A percentile compares a stretch with the other conserved stretches of the same genome.
These are phyloP conservation scores for Synaphobranchus kaupii DNA, from an alignment of 2,797 vertebrate genomes.

Conservation along the genomic window DNA sequence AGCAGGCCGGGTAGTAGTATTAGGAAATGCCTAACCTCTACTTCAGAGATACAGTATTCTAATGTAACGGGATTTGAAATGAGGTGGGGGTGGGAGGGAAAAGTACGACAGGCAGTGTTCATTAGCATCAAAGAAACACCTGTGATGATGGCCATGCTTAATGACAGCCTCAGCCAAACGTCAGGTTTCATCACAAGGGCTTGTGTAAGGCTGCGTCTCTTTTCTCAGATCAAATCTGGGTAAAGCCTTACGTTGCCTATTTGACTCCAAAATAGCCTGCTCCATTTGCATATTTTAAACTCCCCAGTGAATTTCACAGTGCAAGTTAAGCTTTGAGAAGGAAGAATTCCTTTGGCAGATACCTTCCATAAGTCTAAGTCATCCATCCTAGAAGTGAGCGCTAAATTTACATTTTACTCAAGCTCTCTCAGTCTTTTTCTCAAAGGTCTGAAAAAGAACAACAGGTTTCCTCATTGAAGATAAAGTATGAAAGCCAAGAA, in stretches of 20 bases:
- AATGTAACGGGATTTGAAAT: neutral
- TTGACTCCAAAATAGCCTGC: neutral
- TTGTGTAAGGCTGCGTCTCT: neutral
- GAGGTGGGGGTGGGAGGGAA: neutral
- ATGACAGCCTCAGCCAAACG: neutral
- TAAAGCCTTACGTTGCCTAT: neutral
- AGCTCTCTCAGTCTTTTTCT: slow-evolving; percentile 26
- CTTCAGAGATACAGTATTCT: neutral
- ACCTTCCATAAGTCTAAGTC: slow-evolving; percentile 41
- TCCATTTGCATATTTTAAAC: slow-evolving; percentile 44
- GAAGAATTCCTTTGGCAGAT: slow-evolving; percentile 37
- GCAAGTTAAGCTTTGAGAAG: slow-evolving; percentile 35
- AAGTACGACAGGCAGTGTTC: neutral
- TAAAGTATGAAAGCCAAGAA: slow-evolving; percentile 8
- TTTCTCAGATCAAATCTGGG: neutral
- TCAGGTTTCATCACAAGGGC: slow-evolving; percentile 2
- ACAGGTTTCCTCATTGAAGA: neutral
- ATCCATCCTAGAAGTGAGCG: slow-evolving; percentile 19
- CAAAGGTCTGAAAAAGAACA: neutral
- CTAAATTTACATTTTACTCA: slow-evolving; percentile 30
- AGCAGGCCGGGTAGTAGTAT: neutral
- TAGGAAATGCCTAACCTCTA: neutral
- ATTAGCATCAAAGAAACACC: slow-evolving; percentile 22
- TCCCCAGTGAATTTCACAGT: slow-evolving; percentile 41
- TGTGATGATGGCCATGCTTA: neutral